phyloP scores from a whole-genome alignment of 2,797 vertebrate species.

The Chanos chanos region DNA sequence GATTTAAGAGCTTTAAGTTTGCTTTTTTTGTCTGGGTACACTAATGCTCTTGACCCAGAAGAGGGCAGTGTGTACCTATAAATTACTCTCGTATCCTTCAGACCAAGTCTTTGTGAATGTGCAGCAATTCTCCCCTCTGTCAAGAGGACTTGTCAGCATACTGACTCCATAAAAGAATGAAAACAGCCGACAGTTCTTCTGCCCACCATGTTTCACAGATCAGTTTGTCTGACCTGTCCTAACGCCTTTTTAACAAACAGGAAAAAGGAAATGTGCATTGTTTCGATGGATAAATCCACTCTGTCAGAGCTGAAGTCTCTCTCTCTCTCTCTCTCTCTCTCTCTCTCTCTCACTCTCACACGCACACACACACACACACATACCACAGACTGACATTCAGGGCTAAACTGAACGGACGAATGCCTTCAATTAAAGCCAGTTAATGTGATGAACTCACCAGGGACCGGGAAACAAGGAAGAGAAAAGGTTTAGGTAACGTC shows the following conservation, averaged over 20 bases:
- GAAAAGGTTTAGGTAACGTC: neutral
- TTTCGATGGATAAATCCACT: too few species aligned
- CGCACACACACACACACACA: neutral
- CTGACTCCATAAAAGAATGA: neutral
- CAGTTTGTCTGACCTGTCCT: too few species aligned
- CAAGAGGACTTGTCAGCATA: too few species aligned
- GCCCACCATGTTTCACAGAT: neutral
- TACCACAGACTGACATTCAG: conserved; percentile 51
- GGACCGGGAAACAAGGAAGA: conserved; percentile 26
- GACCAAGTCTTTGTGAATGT: too few species aligned
- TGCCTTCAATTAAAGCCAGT: conserved; percentile 58
- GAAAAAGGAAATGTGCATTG: too few species aligned
- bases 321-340: neutral
- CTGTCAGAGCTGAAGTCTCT: too few species aligned
- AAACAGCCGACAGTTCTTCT: neutral
- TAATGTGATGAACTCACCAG: conserved; percentile 60
- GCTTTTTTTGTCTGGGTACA: too few species aligned
- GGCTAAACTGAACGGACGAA: conserved; percentile 40
- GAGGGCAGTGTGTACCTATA: neutral
- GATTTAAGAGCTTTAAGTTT: too few species aligned
- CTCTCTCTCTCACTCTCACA: neutral
- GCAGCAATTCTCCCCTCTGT: too few species aligned
- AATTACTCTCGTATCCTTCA: too few species aligned
- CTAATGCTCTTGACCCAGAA: neutral
- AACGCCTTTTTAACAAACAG: too few species aligned